Conservation (phyloP, 2,888 invertebrate genomes). For the Blera fallax region DNA sequence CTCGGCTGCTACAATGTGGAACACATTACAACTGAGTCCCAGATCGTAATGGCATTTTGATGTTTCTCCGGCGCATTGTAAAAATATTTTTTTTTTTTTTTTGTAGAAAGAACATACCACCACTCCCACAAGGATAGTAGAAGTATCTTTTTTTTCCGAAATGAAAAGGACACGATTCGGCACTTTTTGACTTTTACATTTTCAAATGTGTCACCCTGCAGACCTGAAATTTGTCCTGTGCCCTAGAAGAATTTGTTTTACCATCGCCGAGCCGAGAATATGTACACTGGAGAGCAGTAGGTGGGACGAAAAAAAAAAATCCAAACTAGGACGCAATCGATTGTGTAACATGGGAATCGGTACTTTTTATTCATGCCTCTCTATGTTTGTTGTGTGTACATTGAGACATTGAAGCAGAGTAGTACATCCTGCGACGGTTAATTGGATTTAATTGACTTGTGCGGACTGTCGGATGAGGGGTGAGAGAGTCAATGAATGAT, state of each 20-base stretch:
- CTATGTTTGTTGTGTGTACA: constrained; percentile 6
- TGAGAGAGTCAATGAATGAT: constrained; percentile 16
- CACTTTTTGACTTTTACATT: constrained; percentile 67
- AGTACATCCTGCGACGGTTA: constrained; percentile 45
- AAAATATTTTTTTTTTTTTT: constrained; percentile 16
- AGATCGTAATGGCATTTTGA: constrained; percentile 65
- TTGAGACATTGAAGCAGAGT: constrained; percentile 21
- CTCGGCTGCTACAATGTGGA: constrained; percentile 49
- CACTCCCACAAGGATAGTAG: too few relatives aligned
- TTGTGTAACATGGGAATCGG: constrained; percentile 17
- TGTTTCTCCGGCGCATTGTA: constrained; percentile 40
- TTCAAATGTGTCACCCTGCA: constrained; percentile 44
- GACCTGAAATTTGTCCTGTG: background rate
- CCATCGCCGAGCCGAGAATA: background rate
- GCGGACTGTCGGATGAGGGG: background rate
- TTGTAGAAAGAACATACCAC: background rate
- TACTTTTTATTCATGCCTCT: background rate
- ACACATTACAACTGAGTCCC: constrained; percentile 49
- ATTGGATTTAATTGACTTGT: constrained; percentile 67
- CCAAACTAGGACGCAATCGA: constrained; percentile 20
- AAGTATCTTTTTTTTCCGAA: background rate
- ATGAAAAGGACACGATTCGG: constrained; percentile 50
- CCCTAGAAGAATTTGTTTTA: constrained; percentile 15
- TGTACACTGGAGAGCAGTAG: background rate
- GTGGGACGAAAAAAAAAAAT: constrained; percentile 3